Evolutionary conservation across 2,797 vertebrate genomes (phyloP), one percentile per base, ranked within the genome.

Genomic region (Masticophis lateralis): DNA sequence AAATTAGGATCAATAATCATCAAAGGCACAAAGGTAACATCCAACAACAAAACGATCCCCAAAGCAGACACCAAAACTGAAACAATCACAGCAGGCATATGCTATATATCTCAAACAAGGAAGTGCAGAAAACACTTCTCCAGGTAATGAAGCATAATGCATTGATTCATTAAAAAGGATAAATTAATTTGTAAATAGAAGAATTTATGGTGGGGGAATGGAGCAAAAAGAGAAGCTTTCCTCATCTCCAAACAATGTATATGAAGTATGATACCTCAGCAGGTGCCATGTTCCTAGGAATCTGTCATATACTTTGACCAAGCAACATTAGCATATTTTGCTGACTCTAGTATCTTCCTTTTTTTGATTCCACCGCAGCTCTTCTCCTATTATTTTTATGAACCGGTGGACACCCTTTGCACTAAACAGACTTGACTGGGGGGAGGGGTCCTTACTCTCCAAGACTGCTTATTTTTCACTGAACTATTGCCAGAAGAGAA

Each of bases 1-100:
- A 91, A 89, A 88, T 61, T 10, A 91, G 87, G 43, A 91, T 83
- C 43, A 83, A 69, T 83, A 89, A 43, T 37, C 66, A 92, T 28
- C 57, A 89, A 92, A 92, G 47, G 27, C 86, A 61, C 43, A 91
- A 22, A 91, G 20, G 28, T 13, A 27, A 53, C 32, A 43, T 63
- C 28, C 27, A 16, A 16, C 66, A 32, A n/a, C 28, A 43, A 89
- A 59, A 28, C 1, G 37, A 79, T 1, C 18, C 37, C 74, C 53
- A 8, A n/a, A 59, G n/a, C 27, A 83, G 90, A 14, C 25, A 14
- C 59, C 55, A 63, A 63, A 63, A 47, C 32, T 47, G 16, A 60
- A 88, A 43, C 28, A n/a, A n/a, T 43, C 27, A 51, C 43, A 79
- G 37, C 51, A 69, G 28, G 3, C 63, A 32, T 28, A 28, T 69